Evolutionary conservation across 2,797 vertebrate genomes (phyloP).

Genomic region (Acridotheres tristis): DNA sequence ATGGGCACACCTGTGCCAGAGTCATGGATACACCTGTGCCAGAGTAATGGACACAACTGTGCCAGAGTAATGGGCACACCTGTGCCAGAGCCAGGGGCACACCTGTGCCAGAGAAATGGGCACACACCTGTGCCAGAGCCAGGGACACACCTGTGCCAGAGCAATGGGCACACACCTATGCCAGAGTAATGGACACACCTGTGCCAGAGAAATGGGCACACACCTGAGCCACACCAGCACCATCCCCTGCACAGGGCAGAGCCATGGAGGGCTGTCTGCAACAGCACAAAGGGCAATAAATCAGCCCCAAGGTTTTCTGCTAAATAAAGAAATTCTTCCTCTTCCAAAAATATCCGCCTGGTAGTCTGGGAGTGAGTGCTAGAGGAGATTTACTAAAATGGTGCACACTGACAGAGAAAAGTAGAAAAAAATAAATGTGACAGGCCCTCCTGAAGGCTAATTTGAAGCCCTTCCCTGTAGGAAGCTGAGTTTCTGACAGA

Average conservation of each 20-base stretch:
- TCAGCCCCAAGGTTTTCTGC: background rate
- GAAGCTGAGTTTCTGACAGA: background rate
- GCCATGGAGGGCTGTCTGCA: background rate
- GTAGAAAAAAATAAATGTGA: background rate
- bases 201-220: too few species aligned
- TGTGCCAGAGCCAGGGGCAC: too few species aligned
- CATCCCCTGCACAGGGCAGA: background rate
- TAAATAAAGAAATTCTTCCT: background rate
- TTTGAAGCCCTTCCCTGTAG: conserved; percentile 28
- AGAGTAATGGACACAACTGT: too few species aligned
- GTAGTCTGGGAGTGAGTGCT: background rate
- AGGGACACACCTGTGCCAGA: too few species aligned
- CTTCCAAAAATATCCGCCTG: background rate
- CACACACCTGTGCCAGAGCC: too few species aligned
- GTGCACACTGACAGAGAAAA: background rate
- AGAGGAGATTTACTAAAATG: background rate
- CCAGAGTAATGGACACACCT: too few species aligned
- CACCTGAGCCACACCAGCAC: background rate
- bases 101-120: too few species aligned
- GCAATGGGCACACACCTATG: too few species aligned
- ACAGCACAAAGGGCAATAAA: background rate
- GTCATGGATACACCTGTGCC: too few species aligned
- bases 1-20: too few species aligned
- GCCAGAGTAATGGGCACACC: too few species aligned
- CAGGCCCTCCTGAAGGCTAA: background rate